Evolutionary conservation across 2,797 vertebrate genomes (phyloP), one percentile per base, ranked within the genome.

Genomic region (Enteromius fasciolatus): DNA sequence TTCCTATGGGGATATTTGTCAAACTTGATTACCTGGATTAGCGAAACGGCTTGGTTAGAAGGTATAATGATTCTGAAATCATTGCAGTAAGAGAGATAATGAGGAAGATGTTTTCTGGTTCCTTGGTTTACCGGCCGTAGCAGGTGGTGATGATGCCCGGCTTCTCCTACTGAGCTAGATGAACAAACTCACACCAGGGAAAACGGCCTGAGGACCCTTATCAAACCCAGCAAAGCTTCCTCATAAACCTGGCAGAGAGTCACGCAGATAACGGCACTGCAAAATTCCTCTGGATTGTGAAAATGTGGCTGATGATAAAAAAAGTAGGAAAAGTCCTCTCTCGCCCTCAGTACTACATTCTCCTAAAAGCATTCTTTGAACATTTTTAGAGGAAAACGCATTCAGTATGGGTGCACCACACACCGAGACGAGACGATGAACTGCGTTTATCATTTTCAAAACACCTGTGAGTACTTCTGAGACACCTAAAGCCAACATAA

Each of bases 381-480:
- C 50, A 46, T 67, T 68, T 82, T 69, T 3, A 1, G 4, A 44
- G 23, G 72, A 44, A 68, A 82, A 76, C 5, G 1, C 64, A 82
- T 82, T 82, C 72, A 41, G 23, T 54, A 67, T 64, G 15, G 33
- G 33, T 66, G 33, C 33, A 52, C 61, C 50, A 31, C 63, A 76
- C 73, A 39, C 44, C 31, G 11, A 54, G 23, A 52, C 5, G 11
- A 75, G 59, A 15, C 3, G 23, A 23, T 52, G 15, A 80, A 70
- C 81, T 36, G 50, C 33, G 33, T 85, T 82, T 74, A 85, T 85
- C 75, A 70, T 69, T 78, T 79, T 80, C 69, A 79, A 82, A 86
- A 86, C 74, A 75, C 70, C 76, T 67, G 52, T 64, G 52, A 63
- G 76, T 36, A 68, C 48, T 33, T 75, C 50, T 36, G 44, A 78